Evolutionary conservation across 2,888 invertebrate genomes (phyloP).

Genomic region (Morpho achilles): DNA sequence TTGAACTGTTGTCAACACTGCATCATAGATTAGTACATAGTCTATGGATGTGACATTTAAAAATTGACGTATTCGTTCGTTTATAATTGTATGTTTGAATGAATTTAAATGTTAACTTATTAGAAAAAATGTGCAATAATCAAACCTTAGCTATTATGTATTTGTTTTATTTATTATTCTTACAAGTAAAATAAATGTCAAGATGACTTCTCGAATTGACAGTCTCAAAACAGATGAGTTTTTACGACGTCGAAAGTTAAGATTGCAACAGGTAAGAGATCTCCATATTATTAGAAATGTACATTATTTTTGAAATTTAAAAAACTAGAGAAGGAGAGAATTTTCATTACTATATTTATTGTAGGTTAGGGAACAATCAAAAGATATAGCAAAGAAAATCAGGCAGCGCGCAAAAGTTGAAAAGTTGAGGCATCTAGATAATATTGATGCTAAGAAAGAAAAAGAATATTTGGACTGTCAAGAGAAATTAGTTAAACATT

Average conservation of each 20-base stretch:
- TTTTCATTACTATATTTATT: slow-evolving; percentile 26
- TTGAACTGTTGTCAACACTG: too few species aligned
- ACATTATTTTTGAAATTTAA: slow-evolving; percentile 17
- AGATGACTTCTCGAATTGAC: slow-evolving; percentile 65
- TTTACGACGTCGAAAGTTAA: slow-evolving; percentile 62
- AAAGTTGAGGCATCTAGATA: slow-evolving; percentile 50
- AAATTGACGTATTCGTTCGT: slow-evolving; percentile 19
- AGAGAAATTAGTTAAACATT: slow-evolving; percentile 56
- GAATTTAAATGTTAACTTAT: neutral
- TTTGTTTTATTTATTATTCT: too few species aligned
- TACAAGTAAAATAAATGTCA: neutral
- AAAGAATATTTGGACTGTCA: slow-evolving; percentile 59
- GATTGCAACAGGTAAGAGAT: slow-evolving; percentile 69
- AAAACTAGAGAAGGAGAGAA: neutral
- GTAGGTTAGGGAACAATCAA: slow-evolving; percentile 75
- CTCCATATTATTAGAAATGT: slow-evolving; percentile 22
- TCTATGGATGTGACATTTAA: neutral
- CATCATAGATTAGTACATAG: too few species aligned
- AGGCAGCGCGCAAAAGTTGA: slow-evolving; percentile 65
- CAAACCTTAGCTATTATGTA: too few species aligned
- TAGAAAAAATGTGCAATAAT: neutral
- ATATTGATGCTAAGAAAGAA: slow-evolving; percentile 54
- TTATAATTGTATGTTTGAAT: slow-evolving; percentile 12
- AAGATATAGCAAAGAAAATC: slow-evolving; percentile 71
- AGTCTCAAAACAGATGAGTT: slow-evolving; percentile 71